These are phyloP conservation scores for Oncorhynchus masou DNA, from an alignment of 2,113 vertebrate species.

Conservation along the genomic window DNA sequence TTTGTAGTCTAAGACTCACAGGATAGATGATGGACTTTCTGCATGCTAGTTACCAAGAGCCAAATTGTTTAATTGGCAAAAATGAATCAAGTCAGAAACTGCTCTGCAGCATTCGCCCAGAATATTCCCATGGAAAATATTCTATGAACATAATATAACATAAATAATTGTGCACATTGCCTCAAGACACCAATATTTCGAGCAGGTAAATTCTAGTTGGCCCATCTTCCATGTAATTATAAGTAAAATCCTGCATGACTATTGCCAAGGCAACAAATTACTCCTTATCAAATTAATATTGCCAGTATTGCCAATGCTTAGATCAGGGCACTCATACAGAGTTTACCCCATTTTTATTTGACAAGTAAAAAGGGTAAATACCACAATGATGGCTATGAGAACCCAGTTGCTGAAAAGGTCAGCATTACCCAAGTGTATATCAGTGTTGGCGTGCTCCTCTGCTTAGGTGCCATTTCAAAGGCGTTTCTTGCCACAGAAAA, in stretches of 20 bases:
- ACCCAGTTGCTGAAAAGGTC: constrained; percentile 45
- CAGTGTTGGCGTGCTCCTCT: not conserved
- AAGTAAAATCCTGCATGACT: not conserved
- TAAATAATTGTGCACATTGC: constrained; percentile 39
- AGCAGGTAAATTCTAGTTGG: not conserved
- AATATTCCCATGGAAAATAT: constrained; percentile 46
- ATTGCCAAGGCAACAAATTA: not conserved
- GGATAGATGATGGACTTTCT: constrained; percentile 14
- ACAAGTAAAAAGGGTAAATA: not conserved
- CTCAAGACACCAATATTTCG: not conserved
- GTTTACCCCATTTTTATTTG: not conserved
- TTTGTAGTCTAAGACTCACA: constrained; percentile 25
- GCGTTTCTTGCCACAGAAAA: constrained; percentile 25
- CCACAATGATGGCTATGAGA: constrained; percentile 12
- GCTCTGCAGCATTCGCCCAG: constrained; percentile 28
- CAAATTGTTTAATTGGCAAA: constrained; percentile 62
- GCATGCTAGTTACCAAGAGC: constrained; percentile 39
- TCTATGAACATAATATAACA: constrained; percentile 48
- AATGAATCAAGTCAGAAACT: constrained; percentile 57
- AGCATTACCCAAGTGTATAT: constrained; percentile 16
- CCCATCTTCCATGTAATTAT: not conserved
- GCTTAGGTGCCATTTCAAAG: constrained; percentile 28
- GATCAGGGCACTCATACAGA: not conserved
- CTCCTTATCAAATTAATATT: not conserved
- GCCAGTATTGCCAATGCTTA: not conserved